A percentile compares a stretch with the other conserved stretches of the same genome.
Conservation (phyloP, 2,888 invertebrate genomes). For the Polyploca ridens region DNA sequence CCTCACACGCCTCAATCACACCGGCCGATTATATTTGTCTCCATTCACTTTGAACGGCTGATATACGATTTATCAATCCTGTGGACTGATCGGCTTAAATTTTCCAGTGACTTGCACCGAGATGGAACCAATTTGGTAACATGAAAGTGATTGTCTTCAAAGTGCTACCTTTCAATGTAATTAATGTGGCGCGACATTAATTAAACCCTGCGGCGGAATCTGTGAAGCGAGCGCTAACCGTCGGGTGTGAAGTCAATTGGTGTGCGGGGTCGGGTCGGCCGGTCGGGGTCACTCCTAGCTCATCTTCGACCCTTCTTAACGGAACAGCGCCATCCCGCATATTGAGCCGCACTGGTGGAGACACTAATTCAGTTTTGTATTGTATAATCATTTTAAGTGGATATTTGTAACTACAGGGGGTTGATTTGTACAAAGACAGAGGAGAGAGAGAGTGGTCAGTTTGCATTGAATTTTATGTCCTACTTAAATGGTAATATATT, state of each 20-base stretch:
- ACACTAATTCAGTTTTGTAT: conserved; percentile 62
- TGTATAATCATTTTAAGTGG: conserved; percentile 60
- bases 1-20: conserved; percentile 57
- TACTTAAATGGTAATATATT: too few relatives aligned
- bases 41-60: conserved; percentile 2
- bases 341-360: conserved; percentile 36
- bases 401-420: conserved; percentile 52
- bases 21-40: conserved; percentile 56
- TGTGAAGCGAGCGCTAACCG: conserved; percentile 46
- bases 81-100: not conserved
- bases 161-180: conserved; percentile 38
- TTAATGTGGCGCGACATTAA: conserved; percentile 59
- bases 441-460: too few relatives aligned
- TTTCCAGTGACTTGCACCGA: not conserved
- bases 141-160: conserved; percentile 22
- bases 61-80: not conserved
- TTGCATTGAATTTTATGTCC: too few relatives aligned
- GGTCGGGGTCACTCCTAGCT: conserved; percentile 51
- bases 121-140: conserved; percentile 19
- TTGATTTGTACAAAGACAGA: conserved; percentile 26
- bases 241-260: conserved; percentile 50
- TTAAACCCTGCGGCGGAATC: conserved; percentile 59
- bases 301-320: conserved; percentile 64
- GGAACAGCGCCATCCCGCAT: conserved; percentile 77
- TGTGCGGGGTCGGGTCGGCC: conserved; percentile 44